Percentiles rank a stretch among this genome's conserved stretches.
Conservation (phyloP, 2,113 vertebrate species). For the Zosterops borbonicus region DNA sequence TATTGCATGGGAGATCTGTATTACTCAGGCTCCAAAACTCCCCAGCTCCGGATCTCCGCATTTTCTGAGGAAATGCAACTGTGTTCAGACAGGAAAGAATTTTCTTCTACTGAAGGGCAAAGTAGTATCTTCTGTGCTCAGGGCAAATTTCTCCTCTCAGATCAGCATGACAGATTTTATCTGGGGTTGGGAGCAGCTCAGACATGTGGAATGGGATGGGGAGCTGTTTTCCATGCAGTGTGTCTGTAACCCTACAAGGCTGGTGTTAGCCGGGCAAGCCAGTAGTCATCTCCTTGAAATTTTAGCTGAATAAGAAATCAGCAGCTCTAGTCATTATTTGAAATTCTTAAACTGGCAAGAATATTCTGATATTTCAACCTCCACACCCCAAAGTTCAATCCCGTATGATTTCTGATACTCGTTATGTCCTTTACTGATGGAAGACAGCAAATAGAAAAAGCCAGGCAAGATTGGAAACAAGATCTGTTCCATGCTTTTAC, state of each 20-base stretch:
- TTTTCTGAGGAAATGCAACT: neutral
- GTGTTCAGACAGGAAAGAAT: neutral
- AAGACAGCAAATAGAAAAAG: neutral
- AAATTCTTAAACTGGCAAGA: neutral
- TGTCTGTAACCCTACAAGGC: accelerated
- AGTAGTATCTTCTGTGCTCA: neutral
- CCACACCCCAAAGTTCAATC: neutral
- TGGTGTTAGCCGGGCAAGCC: neutral
- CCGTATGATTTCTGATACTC: neutral
- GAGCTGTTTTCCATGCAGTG: neutral
- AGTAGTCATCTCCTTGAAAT: neutral
- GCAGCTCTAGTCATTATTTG: neutral
- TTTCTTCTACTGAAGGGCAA: neutral
- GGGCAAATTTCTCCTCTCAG: neutral
- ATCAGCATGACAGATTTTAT: neutral
- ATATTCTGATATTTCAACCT: neutral
- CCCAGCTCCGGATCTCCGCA: accelerated
- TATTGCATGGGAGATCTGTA: neutral
- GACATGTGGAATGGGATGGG: neutral
- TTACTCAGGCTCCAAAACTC: neutral
- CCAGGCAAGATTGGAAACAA: neutral
- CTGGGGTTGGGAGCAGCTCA: neutral
- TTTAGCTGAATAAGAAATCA: neutral
- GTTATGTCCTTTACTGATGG: neutral
- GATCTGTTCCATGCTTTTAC: neutral